phyloP scores from a whole-genome alignment of 1,140 invertebrate species.

The Babylonia areolata region DNA sequence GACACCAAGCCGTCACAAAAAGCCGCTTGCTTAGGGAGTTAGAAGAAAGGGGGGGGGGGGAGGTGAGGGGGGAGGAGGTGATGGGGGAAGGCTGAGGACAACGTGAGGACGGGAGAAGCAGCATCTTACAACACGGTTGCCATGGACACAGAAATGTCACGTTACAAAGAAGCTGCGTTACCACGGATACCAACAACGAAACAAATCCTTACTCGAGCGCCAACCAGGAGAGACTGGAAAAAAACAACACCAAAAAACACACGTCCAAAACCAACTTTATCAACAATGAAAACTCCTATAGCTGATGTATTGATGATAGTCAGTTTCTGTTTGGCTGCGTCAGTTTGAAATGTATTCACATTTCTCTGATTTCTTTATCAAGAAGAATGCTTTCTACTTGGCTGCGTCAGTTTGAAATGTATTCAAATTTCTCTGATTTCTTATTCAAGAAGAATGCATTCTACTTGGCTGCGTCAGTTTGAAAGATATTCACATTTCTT shows the following conservation, averaged over 20 bases:
- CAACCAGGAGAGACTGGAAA: constrained; percentile 78
- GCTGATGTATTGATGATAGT: no score
- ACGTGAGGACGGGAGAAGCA: no score
- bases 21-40: neutral
- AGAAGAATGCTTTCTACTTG: no score
- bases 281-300: neutral
- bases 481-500: no score
- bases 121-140: neutral
- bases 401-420: no score
- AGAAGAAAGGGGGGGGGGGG: neutral
- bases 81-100: neutral
- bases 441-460: no score
- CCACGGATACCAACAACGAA: neutral
- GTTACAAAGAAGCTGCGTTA: neutral
- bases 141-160: neutral
- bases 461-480: no score
- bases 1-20: neutral
- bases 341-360: no score
- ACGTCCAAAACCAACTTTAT: neutral
- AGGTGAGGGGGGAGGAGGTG: neutral
- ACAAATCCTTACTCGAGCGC: constrained; percentile 78
- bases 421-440: no score
- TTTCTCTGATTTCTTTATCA: no score
- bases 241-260: neutral
- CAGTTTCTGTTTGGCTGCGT: no score